These are phyloP conservation scores for Alouatta palliata DNA, from an alignment of 2,113 vertebrate species.

Conservation along the genomic window DNA sequence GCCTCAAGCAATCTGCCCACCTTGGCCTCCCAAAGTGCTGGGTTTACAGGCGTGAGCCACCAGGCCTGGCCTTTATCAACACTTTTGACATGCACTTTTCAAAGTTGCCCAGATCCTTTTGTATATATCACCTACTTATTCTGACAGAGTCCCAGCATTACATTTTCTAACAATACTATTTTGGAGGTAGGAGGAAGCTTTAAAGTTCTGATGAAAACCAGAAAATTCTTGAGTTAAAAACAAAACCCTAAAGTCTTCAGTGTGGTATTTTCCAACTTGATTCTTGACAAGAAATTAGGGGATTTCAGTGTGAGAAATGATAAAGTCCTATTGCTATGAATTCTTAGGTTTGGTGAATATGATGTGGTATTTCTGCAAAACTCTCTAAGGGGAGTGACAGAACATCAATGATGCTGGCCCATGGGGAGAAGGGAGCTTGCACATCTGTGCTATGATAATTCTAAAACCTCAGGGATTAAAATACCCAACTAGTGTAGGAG, in stretches of 20 bases:
- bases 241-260: slow-evolving; percentile 58
- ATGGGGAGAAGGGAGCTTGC: neutral
- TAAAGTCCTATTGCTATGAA: slow-evolving; percentile 34
- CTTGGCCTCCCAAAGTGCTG: no score
- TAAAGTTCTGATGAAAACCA: slow-evolving; percentile 65
- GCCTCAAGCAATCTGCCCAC: no score
- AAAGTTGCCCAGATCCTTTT: neutral
- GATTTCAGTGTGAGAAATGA: slow-evolving; percentile 67
- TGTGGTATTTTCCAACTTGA: slow-evolving; percentile 65
- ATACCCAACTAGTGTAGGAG: neutral
- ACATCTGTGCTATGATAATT: neutral
- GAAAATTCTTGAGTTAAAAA: slow-evolving; percentile 59
- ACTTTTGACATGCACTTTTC: neutral
- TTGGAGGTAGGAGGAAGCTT: slow-evolving; percentile 22
- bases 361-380: slow-evolving; percentile 42
- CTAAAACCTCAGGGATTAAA: neutral
- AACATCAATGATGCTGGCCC: neutral
- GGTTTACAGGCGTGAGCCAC: no score
- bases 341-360: slow-evolving; percentile 44
- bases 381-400: slow-evolving; percentile 2
- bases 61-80: neutral
- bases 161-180: neutral
- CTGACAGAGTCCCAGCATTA: slow-evolving; percentile 7
- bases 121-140: neutral
- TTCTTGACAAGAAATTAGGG: slow-evolving; percentile 69